A percentile compares a stretch with the other conserved stretches of the same genome.
phyloP scores from a whole-genome alignment of 2,888 invertebrate genomes.

The Himalopsyche kuldschensis region DNA sequence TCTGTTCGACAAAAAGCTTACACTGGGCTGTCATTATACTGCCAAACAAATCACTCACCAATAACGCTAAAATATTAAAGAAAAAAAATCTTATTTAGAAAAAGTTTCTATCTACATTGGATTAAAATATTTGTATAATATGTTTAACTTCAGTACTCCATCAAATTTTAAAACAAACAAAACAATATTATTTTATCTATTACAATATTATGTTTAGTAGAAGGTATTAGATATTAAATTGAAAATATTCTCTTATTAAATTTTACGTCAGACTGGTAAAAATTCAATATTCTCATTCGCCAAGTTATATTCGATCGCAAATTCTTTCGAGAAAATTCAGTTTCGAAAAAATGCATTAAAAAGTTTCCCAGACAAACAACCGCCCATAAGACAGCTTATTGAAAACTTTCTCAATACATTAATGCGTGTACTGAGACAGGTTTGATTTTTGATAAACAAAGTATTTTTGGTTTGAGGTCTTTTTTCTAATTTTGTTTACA shows the following conservation, averaged over 20 bases:
- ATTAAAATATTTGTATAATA: not conserved
- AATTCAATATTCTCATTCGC: not conserved
- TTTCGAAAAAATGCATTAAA: constrained; percentile 8
- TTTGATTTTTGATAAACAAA: not conserved
- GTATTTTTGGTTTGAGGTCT: not conserved
- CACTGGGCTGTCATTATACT: too few relatives aligned
- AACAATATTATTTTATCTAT: not conserved
- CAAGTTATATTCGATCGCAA: not conserved
- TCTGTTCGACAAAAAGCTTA: too few relatives aligned
- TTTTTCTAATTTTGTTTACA: too few relatives aligned
- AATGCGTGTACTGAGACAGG: not conserved
- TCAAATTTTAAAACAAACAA: not conserved
- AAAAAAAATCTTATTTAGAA: too few relatives aligned
- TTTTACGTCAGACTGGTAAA: not conserved
- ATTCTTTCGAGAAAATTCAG: not conserved
- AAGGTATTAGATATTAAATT: not conserved
- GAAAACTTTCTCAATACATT: not conserved
- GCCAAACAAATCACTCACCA: too few relatives aligned
- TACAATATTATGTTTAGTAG: not conserved
- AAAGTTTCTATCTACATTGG: not conserved
- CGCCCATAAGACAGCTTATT: not conserved
- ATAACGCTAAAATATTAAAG: too few relatives aligned
- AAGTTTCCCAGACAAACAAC: constrained; percentile 8
- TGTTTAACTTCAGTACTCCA: not conserved
- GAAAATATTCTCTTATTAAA: not conserved